phyloP scores from a whole-genome alignment of 2,888 invertebrate species.

The Trichopoda pennipes region DNA sequence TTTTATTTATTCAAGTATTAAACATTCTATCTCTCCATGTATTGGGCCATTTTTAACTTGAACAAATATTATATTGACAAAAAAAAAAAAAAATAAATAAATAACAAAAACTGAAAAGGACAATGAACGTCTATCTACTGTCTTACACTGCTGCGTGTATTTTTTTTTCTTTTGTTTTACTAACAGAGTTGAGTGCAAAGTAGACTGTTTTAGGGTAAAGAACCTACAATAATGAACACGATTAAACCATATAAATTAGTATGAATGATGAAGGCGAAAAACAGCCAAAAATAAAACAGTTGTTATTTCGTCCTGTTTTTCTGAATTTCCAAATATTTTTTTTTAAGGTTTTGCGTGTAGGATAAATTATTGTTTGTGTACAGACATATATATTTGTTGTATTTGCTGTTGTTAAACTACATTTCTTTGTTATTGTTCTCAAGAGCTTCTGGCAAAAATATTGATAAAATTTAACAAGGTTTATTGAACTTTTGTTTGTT shows the following conservation, averaged over 20 bases:
- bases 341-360: slow-evolving; percentile 18
- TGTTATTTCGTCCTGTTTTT: slow-evolving; percentile 49
- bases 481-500: slow-evolving; percentile 58
- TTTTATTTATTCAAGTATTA: slow-evolving; percentile 34
- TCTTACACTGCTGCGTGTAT: slow-evolving; percentile 45
- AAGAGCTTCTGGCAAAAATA: neutral
- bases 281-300: slow-evolving; percentile 47
- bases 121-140: slow-evolving; percentile 61
- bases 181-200: neutral
- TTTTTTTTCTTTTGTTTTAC: slow-evolving; percentile 16
- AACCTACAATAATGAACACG: slow-evolving; percentile 45
- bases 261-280: slow-evolving; percentile 37
- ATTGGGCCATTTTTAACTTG: slow-evolving; percentile 26
- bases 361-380: slow-evolving; percentile 41
- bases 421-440: slow-evolving; percentile 42
- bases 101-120: slow-evolving; percentile 45
- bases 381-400: neutral
- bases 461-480: slow-evolving; percentile 38
- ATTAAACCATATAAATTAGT: slow-evolving; percentile 46
- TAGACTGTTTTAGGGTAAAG: slow-evolving; percentile 2
- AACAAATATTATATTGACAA: slow-evolving; percentile 20
- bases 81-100: slow-evolving; percentile 13
- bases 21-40: slow-evolving; percentile 20
- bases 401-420: neutral
- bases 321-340: slow-evolving; percentile 15